Percentiles rank a stretch among this genome's conserved stretches.
Conservation (phyloP, 2,113 vertebrate genomes). For the Xiphophorus maculatus region DNA sequence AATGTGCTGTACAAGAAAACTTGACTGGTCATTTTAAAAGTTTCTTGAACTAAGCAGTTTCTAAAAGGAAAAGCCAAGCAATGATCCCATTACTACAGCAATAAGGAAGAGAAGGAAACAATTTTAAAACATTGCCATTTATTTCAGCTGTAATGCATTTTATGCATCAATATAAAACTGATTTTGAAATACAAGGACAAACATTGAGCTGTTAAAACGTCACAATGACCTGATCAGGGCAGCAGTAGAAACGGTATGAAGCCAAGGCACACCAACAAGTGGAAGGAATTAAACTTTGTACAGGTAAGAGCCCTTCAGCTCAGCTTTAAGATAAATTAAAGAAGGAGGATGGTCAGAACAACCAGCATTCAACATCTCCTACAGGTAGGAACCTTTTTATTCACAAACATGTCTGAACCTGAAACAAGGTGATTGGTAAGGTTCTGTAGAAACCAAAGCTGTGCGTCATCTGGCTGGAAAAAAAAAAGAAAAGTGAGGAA, state of each 20-base stretch:
- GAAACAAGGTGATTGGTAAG: not conserved
- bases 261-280: slow-evolving; percentile 69
- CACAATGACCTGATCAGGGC: slow-evolving; percentile 54
- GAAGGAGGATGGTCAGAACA: slow-evolving; percentile 68
- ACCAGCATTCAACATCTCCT: slow-evolving; percentile 78
- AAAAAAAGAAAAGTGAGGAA: slow-evolving; percentile 8
- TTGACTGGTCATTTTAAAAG: no score
- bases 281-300: slow-evolving; percentile 44
- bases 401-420: slow-evolving; percentile 14
- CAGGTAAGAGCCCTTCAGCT: slow-evolving; percentile 55
- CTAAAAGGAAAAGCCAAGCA: no score
- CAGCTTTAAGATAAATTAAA: slow-evolving; percentile 9
- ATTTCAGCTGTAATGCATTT: slow-evolving; percentile 63
- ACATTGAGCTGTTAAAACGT: slow-evolving; percentile 28
- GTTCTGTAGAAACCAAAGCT: slow-evolving; percentile 40
- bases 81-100: not conserved
- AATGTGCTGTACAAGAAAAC: no score
- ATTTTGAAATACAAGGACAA: slow-evolving; percentile 58
- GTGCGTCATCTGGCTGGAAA: slow-evolving; percentile 52
- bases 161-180: slow-evolving; percentile 71
- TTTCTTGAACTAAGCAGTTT: no score
- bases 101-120: not conserved
- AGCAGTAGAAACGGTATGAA: slow-evolving; percentile 54
- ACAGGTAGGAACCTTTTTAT: slow-evolving; percentile 46
- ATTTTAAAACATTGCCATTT: slow-evolving; percentile 60